phyloP scores from a whole-genome alignment of 2,888 invertebrate species.

The Incurvaria masculella region DNA sequence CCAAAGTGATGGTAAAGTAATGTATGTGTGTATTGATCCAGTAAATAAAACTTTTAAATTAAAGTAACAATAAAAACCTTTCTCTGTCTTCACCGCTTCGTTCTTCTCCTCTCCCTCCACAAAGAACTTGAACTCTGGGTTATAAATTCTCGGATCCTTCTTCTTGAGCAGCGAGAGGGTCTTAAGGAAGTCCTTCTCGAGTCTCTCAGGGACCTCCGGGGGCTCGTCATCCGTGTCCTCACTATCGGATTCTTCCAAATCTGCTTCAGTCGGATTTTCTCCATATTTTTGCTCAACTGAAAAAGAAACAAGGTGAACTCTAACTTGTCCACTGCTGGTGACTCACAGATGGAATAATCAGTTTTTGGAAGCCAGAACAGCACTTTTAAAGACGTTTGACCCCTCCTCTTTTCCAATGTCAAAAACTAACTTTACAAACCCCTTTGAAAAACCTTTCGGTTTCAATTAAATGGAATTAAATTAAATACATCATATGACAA shows the following conservation, averaged over 20 bases:
- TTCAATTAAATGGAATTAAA: too few relatives aligned
- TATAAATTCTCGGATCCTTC: constrained; percentile 87
- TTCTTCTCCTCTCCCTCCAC: constrained; percentile 32
- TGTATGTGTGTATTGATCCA: too few relatives aligned
- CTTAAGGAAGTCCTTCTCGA: constrained; percentile 85
- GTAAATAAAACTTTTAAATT: background rate
- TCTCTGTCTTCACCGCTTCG: constrained; percentile 52
- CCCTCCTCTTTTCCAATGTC: too few relatives aligned
- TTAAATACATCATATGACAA: too few relatives aligned
- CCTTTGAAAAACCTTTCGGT: too few relatives aligned
- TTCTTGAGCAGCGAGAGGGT: constrained; percentile 82
- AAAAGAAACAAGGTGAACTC: constrained; percentile 23
- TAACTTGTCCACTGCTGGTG: too few relatives aligned
- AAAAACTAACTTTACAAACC: too few relatives aligned
- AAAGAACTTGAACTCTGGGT: constrained; percentile 71
- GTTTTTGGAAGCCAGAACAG: too few relatives aligned
- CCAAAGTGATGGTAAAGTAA: too few relatives aligned
- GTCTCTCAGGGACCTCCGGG: constrained; percentile 56
- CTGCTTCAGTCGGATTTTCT: constrained; percentile 43
- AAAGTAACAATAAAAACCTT: constrained; percentile 27
- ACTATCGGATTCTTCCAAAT: constrained; percentile 51
- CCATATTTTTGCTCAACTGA: constrained; percentile 76
- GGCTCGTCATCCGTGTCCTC: constrained; percentile 64
- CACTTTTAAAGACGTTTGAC: too few relatives aligned
- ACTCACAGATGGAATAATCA: too few relatives aligned